Evolutionary conservation across 2,797 vertebrate genomes (phyloP), one percentile per base, ranked within the genome.

Genomic region (Fundulus diaphanus): DNA sequence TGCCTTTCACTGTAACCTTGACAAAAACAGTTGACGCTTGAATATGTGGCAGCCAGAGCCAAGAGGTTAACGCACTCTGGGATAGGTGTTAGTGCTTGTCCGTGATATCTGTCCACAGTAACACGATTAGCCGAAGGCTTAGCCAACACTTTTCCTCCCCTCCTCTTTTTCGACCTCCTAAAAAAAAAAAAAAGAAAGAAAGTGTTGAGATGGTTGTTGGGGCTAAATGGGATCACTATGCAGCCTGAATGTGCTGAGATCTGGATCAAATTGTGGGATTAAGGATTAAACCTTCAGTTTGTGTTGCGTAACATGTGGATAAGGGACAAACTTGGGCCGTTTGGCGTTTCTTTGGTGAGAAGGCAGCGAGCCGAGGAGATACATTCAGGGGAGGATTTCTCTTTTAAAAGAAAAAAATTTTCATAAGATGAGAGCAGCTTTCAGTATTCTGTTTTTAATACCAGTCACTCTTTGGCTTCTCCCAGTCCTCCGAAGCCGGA

Each of bases 111-210:
- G 80, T 86, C 80, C 73, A 78, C 74, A 13, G 76, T 92, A 91
- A 92, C 90, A 72, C 27, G 86, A 93, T 92, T 89, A 92, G 84
- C 82, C 49, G 13, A 79, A 83, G 80, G 86, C 92, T 92, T 87
- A 87, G 87, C 90, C 87, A 86, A 90, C 89, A 86, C 81, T 89
- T 90, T 86, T 73, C 22, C 65, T 79, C 73, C 8, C 80, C 77
- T 68, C 66, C 76, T 69, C 57, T 76, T 77, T 29, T 68, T 56
- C n/a, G 82, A 89, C 88, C 88, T 63, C 76, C 44, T 65, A 9
- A 48, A 74, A 82, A 82, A 82, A 78, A 65, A 65, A 40, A 51
- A 73, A 81, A 82, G 79, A 80, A 65, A 65, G 27, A 44, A 20
- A 0, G 13, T 18, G 44, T 51, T 1, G 65, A 59, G 61, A 57